Evolutionary conservation across 2,888 invertebrate genomes (phyloP), one percentile per base, ranked within the genome.

Genomic region (Andrena flavipes): DNA sequence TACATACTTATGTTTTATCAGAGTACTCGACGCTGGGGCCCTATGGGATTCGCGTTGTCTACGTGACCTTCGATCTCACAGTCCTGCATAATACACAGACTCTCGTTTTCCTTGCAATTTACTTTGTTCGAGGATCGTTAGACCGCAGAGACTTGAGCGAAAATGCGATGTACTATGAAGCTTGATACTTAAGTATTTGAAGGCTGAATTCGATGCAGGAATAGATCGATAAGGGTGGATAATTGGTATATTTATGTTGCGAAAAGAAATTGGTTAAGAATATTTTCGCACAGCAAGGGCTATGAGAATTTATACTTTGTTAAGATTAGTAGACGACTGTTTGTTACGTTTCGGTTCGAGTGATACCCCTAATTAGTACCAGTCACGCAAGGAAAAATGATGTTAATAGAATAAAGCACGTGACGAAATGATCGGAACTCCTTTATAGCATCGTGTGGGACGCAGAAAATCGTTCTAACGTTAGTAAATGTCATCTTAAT

Each of bases 401-500:
- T 73, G 74, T 73, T 85, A 85, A 75, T 54, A 71, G 80, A 54
- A 74, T 82, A 79, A 81, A 74, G 75, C 60, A 7, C 56, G 70
- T 84, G 85, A 76, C 78, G 74, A 80, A 87, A 87, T 71, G 67
- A 80, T 16, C 72, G 69, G 72, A 30, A 63, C 70, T 42, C 62
- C 62, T 48, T 76, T 70, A 73, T 68, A 73, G 73, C 65, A 76
- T 49, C 77, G 84, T 78, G 88, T 88, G 85, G 86, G 86, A 87
- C 67, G 88, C 74, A 33, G 74, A 84, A 77, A 85, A 80, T 64
- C 76, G 76, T 67, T 76, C 76, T 74, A 76, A 69, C 80, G 80
- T 75, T 83, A 72, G 84, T 79, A 88, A 87, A 88, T 88, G 88
- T 87, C 87, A 88, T 80, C 78, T 82, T 87, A 87, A 86, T 86